Evolutionary conservation across 1,140 invertebrate species (phyloP).

Genomic region (Rhopalosiphum maidis): DNA sequence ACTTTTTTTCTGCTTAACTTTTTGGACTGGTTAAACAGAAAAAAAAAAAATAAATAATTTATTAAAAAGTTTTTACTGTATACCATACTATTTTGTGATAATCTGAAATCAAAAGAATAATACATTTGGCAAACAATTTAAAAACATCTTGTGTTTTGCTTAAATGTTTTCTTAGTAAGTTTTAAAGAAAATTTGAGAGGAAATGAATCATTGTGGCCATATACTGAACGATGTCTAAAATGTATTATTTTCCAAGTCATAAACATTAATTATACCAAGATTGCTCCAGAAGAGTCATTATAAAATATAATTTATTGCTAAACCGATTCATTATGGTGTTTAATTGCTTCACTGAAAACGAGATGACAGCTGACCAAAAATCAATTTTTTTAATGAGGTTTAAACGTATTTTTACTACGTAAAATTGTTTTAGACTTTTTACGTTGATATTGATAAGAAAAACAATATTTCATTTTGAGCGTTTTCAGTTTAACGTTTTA

Average conservation of each 20-base stretch:
- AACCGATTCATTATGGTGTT: slow-evolving; percentile 45
- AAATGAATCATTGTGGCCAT: not conserved
- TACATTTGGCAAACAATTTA: slow-evolving; percentile 26
- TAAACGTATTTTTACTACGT: not conserved
- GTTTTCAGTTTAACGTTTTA: not conserved
- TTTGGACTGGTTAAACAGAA: not conserved
- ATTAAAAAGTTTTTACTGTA: not conserved
- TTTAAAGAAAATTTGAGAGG: not conserved
- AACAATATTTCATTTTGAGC: not conserved
- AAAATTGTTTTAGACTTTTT: not conserved
- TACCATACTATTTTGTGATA: not conserved
- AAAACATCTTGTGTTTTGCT: not conserved
- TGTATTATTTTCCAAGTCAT: slow-evolving; percentile 47
- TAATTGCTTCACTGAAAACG: slow-evolving; percentile 22
- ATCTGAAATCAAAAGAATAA: slow-evolving; percentile 20
- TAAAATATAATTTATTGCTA: slow-evolving; percentile 44
- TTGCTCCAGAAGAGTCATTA: not conserved
- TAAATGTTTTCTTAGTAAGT: slow-evolving; percentile 34
- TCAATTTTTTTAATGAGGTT: slow-evolving; percentile 24
- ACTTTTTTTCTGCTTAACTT: not conserved
- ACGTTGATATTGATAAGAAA: not conserved
- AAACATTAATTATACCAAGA: slow-evolving; percentile 49
- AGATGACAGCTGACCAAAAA: slow-evolving; percentile 31
- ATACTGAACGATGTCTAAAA: slow-evolving; percentile 16
- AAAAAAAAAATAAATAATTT: not conserved